Evolutionary conservation across 2,888 invertebrate species (phyloP), one percentile per base, ranked within the genome.

Genomic region (Hemicrepidius hirtus): DNA sequence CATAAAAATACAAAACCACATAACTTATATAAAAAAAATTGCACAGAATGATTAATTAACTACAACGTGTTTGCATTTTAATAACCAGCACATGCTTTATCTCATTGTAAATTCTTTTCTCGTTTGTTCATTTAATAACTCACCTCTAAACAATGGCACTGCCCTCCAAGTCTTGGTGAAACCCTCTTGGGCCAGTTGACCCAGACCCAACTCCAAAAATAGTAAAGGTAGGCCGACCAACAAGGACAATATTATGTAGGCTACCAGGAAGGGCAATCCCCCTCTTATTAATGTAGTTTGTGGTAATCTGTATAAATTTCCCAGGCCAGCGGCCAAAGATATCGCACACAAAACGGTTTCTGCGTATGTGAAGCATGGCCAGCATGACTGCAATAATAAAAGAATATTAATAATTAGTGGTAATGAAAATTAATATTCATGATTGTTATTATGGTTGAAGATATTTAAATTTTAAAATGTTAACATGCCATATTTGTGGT

Each of bases 121-220:
- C 4, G 9, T 32, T 32, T 32, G 9, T 32, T 32, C 32, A 32
- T 32, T 9, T 32, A 10, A 67, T 32, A 77, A 79, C 81, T 80
- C 5, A 91, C 92, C 92, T 89, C 87, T 90, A 80, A 92, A 90
- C 79, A 92, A 88, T 0, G 92, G 92, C 41, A 92, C 91, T 0
- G 91, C 91, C 75, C 89, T 87, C 91, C 91, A 92, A 18, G 91
- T 86, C 57, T 91, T 91, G 4, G 90, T 90, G 18, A 90, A 88
- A 28, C 92, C 92, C 79, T 91, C 91, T 81, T 91, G 91, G 68
- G 91, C 90, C 68, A 92, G 87, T 82, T 92, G 91, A 5, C 92
- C 92, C 0, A 91, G 84, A 0, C 91, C 89, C 18, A 92, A 86
- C 83, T 92, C 91, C 65, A 92, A 85, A 77, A 91, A 87, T 0